Evolutionary conservation across 2,113 vertebrate genomes (phyloP), one percentile per base, ranked within the genome.

Genomic region (Mastomys coucha): DNA sequence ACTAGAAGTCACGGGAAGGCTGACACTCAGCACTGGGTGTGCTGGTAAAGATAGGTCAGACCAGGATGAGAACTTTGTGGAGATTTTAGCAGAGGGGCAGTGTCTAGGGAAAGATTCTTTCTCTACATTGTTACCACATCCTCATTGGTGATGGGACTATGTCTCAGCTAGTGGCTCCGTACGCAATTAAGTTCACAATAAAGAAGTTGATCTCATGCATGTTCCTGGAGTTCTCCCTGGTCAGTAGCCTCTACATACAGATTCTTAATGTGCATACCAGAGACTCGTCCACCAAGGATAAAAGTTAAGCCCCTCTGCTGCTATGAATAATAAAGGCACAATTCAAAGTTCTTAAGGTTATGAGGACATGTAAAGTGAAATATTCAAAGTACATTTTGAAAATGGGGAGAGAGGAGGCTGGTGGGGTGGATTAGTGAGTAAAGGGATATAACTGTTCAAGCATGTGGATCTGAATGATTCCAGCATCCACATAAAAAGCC

Each of bases 31-130:
- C 51, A 70, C 26, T 78, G 80, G 93, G 73, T 96, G 53, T 91
- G 8, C 56, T 92, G 39, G 49, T 95, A 90, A 96, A 81, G 91
- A 84, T 24, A 93, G 60, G 89, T 70, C 97, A 63, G 22, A 63
- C 56, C 95, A 84, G 85, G 31, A 60, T 91, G 77, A 86, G 8
- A 39, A 56, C 33, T 91, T 96, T 97, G n/a, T 82, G 56, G 1
- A 7, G 67, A 93, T 96, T 97, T 93, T 96, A 92, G 91, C 93
- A 91, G 96, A 95, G 94, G 73, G 17, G 92, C 91, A 95, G 85
- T 33, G 56, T 65, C 26, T 65, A 56, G 88, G 49, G 93, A 95
- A 97, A 96, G 94, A 78, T 73, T 92, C 88, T 89, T 96, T 26
- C 53, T 65, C 28, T 96, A 60, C 63, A 94, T 63, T 78, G 26